phyloP scores from a whole-genome alignment of 2,113 vertebrate genomes.

The Tringa solitaria region DNA sequence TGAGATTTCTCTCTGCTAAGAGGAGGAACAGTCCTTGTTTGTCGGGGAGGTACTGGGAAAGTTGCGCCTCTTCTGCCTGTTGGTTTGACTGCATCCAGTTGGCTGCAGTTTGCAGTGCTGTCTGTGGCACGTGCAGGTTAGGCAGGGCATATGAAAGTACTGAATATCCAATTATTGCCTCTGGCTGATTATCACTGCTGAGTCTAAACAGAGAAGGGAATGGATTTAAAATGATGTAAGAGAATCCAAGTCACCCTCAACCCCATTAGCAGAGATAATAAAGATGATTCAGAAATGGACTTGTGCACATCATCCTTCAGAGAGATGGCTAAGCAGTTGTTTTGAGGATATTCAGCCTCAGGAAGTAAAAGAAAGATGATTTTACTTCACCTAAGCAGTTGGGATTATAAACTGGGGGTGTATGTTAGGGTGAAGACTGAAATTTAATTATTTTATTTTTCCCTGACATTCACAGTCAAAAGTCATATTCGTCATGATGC shows the following conservation, averaged over 20 bases:
- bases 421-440: background rate
- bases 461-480: background rate
- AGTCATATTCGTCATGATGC: background rate
- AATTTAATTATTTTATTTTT: background rate
- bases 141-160: background rate
- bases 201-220: background rate
- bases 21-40: background rate
- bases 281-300: slow-evolving; percentile 5
- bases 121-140: background rate
- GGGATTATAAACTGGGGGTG: background rate
- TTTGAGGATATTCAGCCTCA: background rate
- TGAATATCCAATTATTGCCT: background rate
- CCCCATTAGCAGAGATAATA: slow-evolving; percentile 12
- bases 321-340: background rate
- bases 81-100: background rate
- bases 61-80: background rate
- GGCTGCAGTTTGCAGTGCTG: background rate
- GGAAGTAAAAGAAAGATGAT: background rate
- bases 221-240: background rate
- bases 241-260: background rate
- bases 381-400: background rate
- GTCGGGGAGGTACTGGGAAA: background rate
- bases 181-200: background rate
- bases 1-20: background rate
- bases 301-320: background rate